phyloP scores from a whole-genome alignment of 2,113 vertebrate species.

The Hippopotamus amphibius region DNA sequence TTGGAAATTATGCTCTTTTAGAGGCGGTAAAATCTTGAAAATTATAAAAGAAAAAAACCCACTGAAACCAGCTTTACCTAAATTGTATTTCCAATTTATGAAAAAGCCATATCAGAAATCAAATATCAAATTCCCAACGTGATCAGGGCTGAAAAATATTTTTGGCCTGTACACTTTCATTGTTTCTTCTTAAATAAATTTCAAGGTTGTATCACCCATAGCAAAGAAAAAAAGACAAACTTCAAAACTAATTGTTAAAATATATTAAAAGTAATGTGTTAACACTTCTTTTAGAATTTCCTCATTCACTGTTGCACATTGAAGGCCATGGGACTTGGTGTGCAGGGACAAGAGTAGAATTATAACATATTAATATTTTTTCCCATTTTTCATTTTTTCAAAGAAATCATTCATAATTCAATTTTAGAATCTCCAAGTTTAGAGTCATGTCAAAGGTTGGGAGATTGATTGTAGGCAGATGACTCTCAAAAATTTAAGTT shows the following conservation, averaged over 20 bases:
- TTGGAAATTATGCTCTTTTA: neutral
- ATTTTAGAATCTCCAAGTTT: constrained; percentile 8
- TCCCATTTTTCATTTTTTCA: neutral
- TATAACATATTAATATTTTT: neutral
- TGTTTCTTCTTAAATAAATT: constrained; percentile 53
- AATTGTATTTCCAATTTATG: constrained; percentile 5
- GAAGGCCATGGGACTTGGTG: neutral
- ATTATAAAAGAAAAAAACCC: neutral
- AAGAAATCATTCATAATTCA: neutral
- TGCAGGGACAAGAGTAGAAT: neutral
- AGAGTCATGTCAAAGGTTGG: neutral
- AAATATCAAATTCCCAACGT: constrained; percentile 21
- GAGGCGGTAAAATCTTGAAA: neutral
- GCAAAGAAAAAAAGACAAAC: neutral
- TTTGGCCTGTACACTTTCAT: constrained; percentile 47
- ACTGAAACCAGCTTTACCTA: neutral
- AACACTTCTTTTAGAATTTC: neutral
- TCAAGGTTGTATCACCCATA: neutral
- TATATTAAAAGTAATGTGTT: neutral
- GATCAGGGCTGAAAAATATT: constrained; percentile 43
- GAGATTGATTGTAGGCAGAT: neutral
- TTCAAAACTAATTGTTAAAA: constrained; percentile 56
- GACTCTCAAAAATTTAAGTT: neutral
- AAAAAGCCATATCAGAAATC: constrained; percentile 58
- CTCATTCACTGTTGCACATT: neutral